These are phyloP conservation scores for Ichneumoninae sp. DNA, from an alignment of 2,888 invertebrate species.

Conservation along the genomic window DNA sequence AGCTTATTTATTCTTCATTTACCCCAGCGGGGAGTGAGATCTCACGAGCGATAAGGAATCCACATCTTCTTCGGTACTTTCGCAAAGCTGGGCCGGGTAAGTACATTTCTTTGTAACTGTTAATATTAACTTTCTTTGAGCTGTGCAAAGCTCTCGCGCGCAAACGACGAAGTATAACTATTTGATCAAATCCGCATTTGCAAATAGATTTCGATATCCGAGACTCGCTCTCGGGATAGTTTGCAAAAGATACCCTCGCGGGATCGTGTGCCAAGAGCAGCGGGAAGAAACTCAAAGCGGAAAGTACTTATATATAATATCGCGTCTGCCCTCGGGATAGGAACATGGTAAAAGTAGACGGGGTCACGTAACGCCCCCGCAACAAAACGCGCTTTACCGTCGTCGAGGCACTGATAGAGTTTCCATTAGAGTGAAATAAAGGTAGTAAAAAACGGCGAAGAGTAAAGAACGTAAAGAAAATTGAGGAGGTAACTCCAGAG, in stretches of 20 bases:
- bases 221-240: neutral
- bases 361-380: conserved; percentile 21
- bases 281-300: conserved; percentile 3
- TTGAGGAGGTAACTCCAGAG: conserved; percentile 1
- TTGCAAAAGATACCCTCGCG: neutral
- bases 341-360: conserved; percentile 13
- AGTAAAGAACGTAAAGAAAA: conserved; percentile 4
- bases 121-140: neutral
- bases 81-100: neutral
- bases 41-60: neutral
- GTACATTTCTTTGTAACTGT: neutral
- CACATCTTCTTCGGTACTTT: neutral
- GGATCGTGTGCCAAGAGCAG: neutral
- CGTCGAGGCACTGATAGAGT: conserved; percentile 21
- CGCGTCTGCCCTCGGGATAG: conserved; percentile 5
- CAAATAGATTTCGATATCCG: conserved; percentile 8
- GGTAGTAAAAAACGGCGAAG: neutral
- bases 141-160: neutral
- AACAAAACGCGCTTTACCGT: conserved; percentile 34
- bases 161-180: neutral
- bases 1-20: too few relatives aligned
- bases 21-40: too few relatives aligned
- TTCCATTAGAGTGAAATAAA: conserved; percentile 34
- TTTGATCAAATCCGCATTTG: conserved; percentile 4
- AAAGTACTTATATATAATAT: neutral